A percentile compares a stretch with the other conserved stretches of the same genome.
These are phyloP conservation scores for Lepeophtheirus salmonis DNA, from an alignment of 1,140 invertebrate genomes.

Conservation along the genomic window DNA sequence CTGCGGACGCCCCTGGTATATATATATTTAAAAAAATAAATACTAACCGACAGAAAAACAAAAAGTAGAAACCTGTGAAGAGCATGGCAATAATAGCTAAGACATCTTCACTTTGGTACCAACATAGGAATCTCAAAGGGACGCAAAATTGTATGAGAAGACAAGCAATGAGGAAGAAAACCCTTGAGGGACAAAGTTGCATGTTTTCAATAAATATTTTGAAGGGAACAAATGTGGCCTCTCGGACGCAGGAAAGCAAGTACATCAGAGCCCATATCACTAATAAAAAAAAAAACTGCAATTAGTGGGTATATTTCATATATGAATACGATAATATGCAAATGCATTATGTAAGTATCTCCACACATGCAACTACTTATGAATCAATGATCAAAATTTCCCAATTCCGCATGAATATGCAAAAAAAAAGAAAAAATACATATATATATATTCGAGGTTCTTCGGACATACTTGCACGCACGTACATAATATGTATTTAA, in stretches of 20 bases:
- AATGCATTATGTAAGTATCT: no score
- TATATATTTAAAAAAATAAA: no score
- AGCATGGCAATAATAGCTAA: constrained; percentile 82
- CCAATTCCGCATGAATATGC: no score
- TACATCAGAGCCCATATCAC: constrained; percentile 56
- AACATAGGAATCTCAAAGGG: constrained; percentile 58
- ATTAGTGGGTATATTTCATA: no score
- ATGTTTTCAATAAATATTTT: constrained; percentile 81
- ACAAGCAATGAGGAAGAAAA: constrained; percentile 83
- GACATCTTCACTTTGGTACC: constrained; percentile 65
- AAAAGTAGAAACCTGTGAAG: constrained; percentile 83
- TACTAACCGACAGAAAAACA: constrained; percentile 83
- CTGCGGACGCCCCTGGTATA: no score
- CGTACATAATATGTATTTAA: neutral
- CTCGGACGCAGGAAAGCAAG: constrained; percentile 53
- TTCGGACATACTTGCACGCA: neutral
- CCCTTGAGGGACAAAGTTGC: constrained; percentile 53
- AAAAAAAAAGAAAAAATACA: no score
- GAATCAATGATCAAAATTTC: no score
- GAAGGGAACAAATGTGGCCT: constrained; percentile 58
- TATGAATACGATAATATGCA: no score
- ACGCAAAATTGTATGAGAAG: constrained; percentile 63
- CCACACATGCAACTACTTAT: no score
- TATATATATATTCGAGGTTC: no score
- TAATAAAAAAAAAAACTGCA: constrained; percentile 31